phyloP scores from a whole-genome alignment of 2,888 invertebrate species.

The Philhelius pedissequus region DNA sequence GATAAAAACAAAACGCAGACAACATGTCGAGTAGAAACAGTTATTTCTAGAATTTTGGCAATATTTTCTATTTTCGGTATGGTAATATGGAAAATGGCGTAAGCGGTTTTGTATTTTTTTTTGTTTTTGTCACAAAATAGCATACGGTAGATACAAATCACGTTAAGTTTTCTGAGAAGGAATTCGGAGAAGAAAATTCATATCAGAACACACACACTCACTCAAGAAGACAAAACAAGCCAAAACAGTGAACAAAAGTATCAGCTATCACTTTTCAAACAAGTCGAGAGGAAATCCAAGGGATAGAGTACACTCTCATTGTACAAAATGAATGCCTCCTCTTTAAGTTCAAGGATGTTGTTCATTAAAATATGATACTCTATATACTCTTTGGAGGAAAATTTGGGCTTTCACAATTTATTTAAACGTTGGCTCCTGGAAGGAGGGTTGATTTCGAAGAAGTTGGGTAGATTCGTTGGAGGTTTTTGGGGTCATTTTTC shows the following conservation, averaged over 20 bases:
- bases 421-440: conserved; percentile 24
- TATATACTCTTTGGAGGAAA: background rate
- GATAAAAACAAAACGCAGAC: conserved; percentile 5
- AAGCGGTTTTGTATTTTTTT: background rate
- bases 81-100: background rate
- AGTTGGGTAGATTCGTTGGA: background rate
- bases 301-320: background rate
- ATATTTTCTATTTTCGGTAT: conserved; percentile 27
- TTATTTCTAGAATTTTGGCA: conserved; percentile 54
- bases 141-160: conserved; percentile 28
- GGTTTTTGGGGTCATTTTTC: conserved; percentile 48
- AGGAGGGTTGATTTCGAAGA: conserved; percentile 8
- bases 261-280: conserved; percentile 35
- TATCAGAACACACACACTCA: background rate
- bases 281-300: background rate
- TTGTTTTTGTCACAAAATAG: conserved; percentile 4
- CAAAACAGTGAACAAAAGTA: conserved; percentile 1
- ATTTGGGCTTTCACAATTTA: conserved; percentile 12
- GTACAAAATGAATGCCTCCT: conserved; percentile 3
- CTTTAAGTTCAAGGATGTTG: conserved; percentile 43
- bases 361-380: conserved; percentile 37
- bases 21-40: conserved; percentile 32
- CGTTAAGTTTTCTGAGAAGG: background rate
- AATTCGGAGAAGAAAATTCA: background rate
- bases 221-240: background rate